A percentile compares a stretch with the other conserved stretches of the same genome.
These are phyloP conservation scores for Lepidocolaptes lacrymiger DNA, from an alignment of 2,797 vertebrate genomes.

Conservation along the genomic window DNA sequence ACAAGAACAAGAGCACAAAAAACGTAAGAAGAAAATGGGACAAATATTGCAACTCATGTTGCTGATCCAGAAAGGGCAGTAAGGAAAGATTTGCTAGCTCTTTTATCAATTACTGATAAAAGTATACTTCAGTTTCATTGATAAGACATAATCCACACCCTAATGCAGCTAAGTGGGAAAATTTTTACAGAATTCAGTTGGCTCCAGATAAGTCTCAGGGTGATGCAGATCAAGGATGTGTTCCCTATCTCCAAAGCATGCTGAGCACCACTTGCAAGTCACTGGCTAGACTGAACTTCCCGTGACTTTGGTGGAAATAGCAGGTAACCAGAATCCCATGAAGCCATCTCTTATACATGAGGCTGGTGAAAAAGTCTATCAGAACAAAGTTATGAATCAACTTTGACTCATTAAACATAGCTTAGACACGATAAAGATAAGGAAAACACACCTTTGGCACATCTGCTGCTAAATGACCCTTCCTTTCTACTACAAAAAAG, in stretches of 20 bases:
- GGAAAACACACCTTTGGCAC: neutral
- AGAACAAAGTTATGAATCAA: neutral
- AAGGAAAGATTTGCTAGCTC: neutral
- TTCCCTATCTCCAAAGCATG: neutral
- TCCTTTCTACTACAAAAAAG: neutral
- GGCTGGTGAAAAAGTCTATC: neutral
- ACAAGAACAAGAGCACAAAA: neutral
- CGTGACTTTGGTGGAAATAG: neutral
- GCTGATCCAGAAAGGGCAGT: neutral
- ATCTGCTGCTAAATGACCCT: neutral
- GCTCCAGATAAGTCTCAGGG: neutral
- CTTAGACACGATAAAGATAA: neutral
- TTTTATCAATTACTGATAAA: neutral
- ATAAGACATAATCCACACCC: neutral
- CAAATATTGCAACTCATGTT: neutral
- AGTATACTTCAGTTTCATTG: neutral
- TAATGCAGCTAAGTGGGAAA: neutral
- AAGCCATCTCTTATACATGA: neutral
- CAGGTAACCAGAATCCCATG: neutral
- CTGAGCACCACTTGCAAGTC: neutral
- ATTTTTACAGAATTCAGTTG: neutral
- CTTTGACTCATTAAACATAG: neutral
- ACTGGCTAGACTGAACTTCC: neutral
- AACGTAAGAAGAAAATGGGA: neutral
- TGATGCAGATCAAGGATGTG: neutral